phyloP scores from a whole-genome alignment of 2,797 vertebrate genomes.

The Hydrolagus colliei region DNA sequence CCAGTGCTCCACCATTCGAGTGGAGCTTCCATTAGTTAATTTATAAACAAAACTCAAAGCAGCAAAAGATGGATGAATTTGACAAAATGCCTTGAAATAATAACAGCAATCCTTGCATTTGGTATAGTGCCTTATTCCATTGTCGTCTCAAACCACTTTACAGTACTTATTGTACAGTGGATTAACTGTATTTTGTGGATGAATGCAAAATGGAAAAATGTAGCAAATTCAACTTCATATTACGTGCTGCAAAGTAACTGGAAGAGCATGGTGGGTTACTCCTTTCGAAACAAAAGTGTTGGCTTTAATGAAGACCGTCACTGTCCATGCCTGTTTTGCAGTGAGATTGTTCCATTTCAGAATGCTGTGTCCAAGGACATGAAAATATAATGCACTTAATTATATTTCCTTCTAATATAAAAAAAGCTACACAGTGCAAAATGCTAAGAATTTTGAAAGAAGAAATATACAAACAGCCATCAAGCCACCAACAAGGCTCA shows the following conservation, averaged over 20 bases:
- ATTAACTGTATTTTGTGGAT: no score
- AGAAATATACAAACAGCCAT: not conserved
- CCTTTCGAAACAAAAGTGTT: no score
- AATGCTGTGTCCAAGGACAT: not conserved
- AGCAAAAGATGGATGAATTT: not conserved
- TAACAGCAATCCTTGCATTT: no score
- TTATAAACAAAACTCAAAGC: no score
- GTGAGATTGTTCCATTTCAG: not conserved
- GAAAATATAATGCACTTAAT: not conserved
- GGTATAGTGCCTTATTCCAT: no score
- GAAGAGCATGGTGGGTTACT: not conserved
- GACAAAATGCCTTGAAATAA: no score
- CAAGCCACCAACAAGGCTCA: not conserved
- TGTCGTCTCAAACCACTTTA: no score
- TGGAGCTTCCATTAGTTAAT: not conserved
- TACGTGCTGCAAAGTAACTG: not conserved
- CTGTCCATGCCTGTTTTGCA: not conserved
- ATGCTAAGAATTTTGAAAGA: not conserved
- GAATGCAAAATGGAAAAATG: not conserved
- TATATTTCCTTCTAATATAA: not conserved
- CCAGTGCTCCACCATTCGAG: not conserved
- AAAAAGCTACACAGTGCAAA: not conserved
- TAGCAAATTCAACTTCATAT: not conserved
- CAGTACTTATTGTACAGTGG: no score
- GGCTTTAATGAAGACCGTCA: no score